Base-by-base conservation (phyloP, 2,888 invertebrate species). In the Hyppa rectilinea region DNA sequence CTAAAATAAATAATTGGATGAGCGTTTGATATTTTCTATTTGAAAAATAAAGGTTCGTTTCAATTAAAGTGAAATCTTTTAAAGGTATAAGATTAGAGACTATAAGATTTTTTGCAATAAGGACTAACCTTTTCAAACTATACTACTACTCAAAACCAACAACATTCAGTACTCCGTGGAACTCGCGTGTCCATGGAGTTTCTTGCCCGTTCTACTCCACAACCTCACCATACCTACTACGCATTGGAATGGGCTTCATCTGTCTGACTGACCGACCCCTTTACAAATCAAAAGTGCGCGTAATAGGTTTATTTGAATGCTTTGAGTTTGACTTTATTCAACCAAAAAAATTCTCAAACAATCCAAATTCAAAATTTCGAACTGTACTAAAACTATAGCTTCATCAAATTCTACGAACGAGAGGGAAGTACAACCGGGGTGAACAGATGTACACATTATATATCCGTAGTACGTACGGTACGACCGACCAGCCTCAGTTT, bases 381-480 rank as follows among this genome's bases (percentile, higher is more conserved):
- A 63, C 49, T 26, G 62, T 61, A 72, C 71, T 74, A 81, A 87
- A 85, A 86, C 86, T 89, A 88, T 87, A 78, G 78, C 75, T 80
- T 77, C 71, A 79, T 83, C 85, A 84, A 82, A 85, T 72, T 78
- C 38, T 45, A 49, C 34, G 49, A 36, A 60, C 53, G 59, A 71
- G 53, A 67, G 55, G 56, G 69, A 71, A 52, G 64, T 62, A 63
- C 47, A 63, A 64, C 59, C 9, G 55, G 45, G 55, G 17, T 26
- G 43, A 45, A 31, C 50, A 49, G 29, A 67, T 71, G 38, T 60
- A 60, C 60, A 29, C 4, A 34, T 26, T 63, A 59, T 56, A 36
- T 38, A 65, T 53, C 56, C 77, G 59, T 58, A 74, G 47, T 79
- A 82, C 71, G 47, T 58, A 58, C 60, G 38, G 68, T 68, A n/a